Base-by-base conservation (phyloP, 2,888 invertebrate species). In the Caenorhabditis imperialis region DNA sequence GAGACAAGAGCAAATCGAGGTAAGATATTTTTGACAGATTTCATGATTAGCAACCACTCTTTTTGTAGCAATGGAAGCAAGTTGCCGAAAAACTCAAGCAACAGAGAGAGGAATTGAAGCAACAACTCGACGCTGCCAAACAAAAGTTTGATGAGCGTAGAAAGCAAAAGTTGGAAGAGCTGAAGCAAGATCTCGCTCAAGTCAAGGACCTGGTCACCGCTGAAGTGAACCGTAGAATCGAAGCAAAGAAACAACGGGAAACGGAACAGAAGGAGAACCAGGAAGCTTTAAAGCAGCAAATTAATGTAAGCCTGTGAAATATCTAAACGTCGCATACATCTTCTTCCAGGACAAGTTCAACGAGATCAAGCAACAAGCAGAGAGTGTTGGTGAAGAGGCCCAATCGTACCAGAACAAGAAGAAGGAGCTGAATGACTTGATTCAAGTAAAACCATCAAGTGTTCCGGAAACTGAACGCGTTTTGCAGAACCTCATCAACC, bases 181-280 rank as follows among this genome's bases (percentile, higher is more conserved):
- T 74, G 38, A 67, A 69, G 33, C 27, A 55, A 5, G 63, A 71
- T 16, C 35, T 79, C 25, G 69, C 50, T 6, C 16, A 77, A 38
- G 61, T 79, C 25, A 76, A 77, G 23, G 57, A 62, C 16, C 22
- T 75, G 57, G 58, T 81, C 20, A 54, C 74, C n/a, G 70, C 70
- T n/a, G 79, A 81, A 48, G 55, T 60, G 5, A 54, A 76, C 10
- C 44, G 63, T 33, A 57, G 81, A 10, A 38, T 62, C 3, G 73
- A 75, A 8, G 75, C 69, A 45, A 79, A 76, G 30, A 62, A 72
- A 22, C 58, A 75, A 58, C 38, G 76, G 14, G 12, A 55, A 16
- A 61, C 23, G 16, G 62, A 79, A 12, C 60, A 67, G 37, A 65
- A 73, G 23, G 57, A 60, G 18, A 54, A 72, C 7, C 63, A 75